Percentiles rank a stretch among this genome's conserved stretches.
Conservation (phyloP, 1,140 invertebrate genomes). For the Drosophila saltans region DNA sequence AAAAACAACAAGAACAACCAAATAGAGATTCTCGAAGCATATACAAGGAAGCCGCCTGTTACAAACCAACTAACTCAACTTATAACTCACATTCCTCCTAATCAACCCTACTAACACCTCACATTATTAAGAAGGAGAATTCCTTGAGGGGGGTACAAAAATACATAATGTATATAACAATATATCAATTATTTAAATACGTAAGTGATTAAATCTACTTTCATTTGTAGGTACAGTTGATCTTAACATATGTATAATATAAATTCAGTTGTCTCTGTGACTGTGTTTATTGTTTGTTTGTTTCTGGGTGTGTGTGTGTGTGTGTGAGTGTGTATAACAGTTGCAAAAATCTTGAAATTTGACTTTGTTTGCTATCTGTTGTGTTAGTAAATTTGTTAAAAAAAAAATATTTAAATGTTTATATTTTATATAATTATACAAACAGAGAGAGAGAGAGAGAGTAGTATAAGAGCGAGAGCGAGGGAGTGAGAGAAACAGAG, state of each 20-base stretch:
- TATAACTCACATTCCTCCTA: constrained; percentile 43
- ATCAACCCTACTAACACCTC: constrained; percentile 28
- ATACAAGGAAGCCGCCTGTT: constrained; percentile 73
- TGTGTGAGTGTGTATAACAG: constrained; percentile 55
- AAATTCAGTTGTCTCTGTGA: constrained; percentile 30
- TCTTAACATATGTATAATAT: constrained; percentile 38
- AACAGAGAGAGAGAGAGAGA: constrained; percentile 32
- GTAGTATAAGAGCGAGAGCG: constrained; percentile 13
- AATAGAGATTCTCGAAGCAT: constrained; percentile 82
- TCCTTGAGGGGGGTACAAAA: constrained; percentile 15
- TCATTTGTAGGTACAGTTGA: constrained; percentile 32
- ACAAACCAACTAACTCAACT: constrained; percentile 44
- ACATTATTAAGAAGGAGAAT: constrained; percentile 44
- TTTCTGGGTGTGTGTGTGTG: constrained; percentile 9
- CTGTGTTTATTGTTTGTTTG: background rate
- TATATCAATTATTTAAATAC: background rate
- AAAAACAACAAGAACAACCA: constrained; percentile 80
- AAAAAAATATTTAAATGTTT: constrained; percentile 30
- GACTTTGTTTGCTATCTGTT: constrained; percentile 34
- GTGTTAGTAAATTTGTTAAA: constrained; percentile 73
- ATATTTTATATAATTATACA: constrained; percentile 41
- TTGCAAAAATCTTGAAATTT: constrained; percentile 19
- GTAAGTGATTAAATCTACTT: constrained; percentile 20
- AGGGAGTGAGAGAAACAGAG: constrained; percentile 46
- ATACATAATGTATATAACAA: background rate